These are phyloP conservation scores for Scomberomorus guttatus DNA, from an alignment of 2,797 vertebrate genomes.

Conservation along the genomic window DNA sequence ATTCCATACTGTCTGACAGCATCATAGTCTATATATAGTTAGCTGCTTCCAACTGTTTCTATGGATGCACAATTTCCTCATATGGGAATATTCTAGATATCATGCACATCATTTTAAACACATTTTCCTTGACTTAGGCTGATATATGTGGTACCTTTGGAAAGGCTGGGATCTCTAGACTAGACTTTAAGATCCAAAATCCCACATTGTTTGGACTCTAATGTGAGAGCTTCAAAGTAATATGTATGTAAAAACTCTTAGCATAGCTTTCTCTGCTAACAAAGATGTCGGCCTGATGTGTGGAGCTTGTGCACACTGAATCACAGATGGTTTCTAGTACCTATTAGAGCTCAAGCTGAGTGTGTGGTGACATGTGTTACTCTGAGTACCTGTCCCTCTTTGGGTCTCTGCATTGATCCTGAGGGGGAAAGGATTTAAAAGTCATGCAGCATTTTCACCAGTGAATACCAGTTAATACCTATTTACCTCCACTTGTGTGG, in stretches of 20 bases:
- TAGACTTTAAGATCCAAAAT: no score
- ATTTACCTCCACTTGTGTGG: slow-evolving; percentile 54
- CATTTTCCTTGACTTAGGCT: no score
- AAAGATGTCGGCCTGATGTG: neutral
- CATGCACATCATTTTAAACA: no score
- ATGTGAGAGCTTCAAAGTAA: neutral
- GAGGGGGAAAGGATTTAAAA: slow-evolving; percentile 12
- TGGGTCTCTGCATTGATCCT: slow-evolving; percentile 35
- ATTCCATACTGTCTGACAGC: no score
- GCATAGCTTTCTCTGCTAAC: no score
- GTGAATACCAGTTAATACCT: slow-evolving; percentile 41
- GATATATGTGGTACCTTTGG: no score
- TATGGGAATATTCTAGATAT: no score
- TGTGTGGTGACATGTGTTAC: neutral
- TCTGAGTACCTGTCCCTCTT: neutral
- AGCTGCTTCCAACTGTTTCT: no score
- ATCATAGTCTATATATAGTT: no score
- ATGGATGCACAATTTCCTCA: no score
- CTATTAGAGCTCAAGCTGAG: neutral
- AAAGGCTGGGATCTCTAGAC: no score
- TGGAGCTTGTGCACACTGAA: neutral
- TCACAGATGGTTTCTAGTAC: neutral
- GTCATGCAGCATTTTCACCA: slow-evolving; percentile 41
- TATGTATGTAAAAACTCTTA: neutral
- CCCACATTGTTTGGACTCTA: neutral